Base-by-base conservation (phyloP, 2,888 invertebrate genomes). In the Torymus aiolomorphi region DNA sequence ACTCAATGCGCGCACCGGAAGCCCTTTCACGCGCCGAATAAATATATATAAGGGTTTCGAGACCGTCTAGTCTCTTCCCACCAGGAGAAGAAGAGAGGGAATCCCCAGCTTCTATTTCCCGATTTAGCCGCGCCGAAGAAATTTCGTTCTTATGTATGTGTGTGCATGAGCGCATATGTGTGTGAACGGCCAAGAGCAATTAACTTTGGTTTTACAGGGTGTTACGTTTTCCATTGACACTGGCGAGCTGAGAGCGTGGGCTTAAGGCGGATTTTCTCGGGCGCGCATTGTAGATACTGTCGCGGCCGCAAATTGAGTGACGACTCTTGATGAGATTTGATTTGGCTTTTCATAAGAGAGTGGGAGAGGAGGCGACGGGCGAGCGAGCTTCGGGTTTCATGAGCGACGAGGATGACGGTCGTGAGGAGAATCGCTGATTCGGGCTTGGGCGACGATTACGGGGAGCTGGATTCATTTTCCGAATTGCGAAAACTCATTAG, bases 1-100 rank as follows among this genome's bases (percentile, higher is more conserved):
- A 78, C 83, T 87, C 84, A 88, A 42, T 42, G 87, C 87, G 85
- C 83, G 78, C n/a, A 84, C 87, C 88, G 89, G 88, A 89, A 88
- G 86, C 86, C 84, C 85, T 88, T 89, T 89, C 88, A 88, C 85
- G 83, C 86, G 85, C 83, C 86, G 83, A 42, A 42, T 42, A 86
- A 88, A 65, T 57, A 57, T 14, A 61, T 54, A 16, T 31, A 73
- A 52, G 56, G 52, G 42, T 3, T n/a, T 31, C 5, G 8, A 16
- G 18, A 54, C 31, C 20, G 24, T n/a, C 31, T 42, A 42, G 42
- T 2, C 54, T 69, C 61, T 76, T 54, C 61, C 10, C 18, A 63
- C 20, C 20, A 49, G 42, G n/a, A 31, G 16, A 13, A 20, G 13
- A 8, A 3, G 20, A 61, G 61, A 73, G 8, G 42, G 42, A 42